Percentiles rank a stretch among this genome's conserved stretches.
phyloP scores from a whole-genome alignment of 2,113 vertebrate species.

The Mobula hypostoma region DNA sequence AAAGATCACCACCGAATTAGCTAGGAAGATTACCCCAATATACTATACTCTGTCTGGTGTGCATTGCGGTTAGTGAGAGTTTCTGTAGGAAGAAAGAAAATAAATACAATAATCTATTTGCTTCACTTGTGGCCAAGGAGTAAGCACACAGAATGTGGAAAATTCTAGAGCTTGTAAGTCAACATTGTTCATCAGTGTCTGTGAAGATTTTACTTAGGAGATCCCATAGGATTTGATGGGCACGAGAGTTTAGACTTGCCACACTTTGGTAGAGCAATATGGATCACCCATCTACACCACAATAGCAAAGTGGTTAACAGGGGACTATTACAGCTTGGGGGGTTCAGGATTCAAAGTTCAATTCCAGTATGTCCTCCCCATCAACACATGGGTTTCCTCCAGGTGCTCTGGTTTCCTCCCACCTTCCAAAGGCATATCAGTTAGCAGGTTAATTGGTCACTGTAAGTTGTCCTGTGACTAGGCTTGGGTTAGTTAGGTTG shows the following conservation, averaged over 20 bases:
- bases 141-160: too few species aligned
- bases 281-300: too few species aligned
- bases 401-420: too few species aligned
- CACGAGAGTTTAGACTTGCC: not conserved
- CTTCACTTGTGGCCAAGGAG: not conserved
- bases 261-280: not conserved
- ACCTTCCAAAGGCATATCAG: too few species aligned
- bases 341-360: too few species aligned
- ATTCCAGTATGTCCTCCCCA: too few species aligned
- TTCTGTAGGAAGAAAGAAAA: not conserved
- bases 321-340: too few species aligned
- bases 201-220: not conserved
- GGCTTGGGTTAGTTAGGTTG: too few species aligned
- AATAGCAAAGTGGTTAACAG: too few species aligned
- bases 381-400: too few species aligned
- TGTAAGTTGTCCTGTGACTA: too few species aligned
- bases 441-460: too few species aligned
- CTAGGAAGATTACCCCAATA: not conserved
- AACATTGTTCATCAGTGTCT: not conserved
- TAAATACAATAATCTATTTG: not conserved
- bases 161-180: not conserved
- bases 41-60: not conserved
- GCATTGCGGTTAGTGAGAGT: not conserved
- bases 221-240: not conserved
- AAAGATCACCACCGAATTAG: not conserved